Evolutionary conservation across 2,797 vertebrate genomes (phyloP), one percentile per base, ranked within the genome.

Genomic region (Melanotaenia boesemani): DNA sequence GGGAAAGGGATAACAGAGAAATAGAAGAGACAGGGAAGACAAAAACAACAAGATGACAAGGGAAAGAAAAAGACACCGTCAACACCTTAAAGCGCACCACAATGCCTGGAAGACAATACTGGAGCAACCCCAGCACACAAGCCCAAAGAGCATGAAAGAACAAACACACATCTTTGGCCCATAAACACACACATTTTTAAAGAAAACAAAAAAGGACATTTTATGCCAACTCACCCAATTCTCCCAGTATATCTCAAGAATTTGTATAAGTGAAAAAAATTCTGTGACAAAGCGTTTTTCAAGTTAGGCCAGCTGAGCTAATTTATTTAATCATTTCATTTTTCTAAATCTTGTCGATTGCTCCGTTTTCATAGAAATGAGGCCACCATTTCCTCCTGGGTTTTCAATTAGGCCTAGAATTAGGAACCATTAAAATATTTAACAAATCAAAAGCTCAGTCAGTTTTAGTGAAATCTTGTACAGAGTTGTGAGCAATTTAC

Each of bases 31-130:
- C 11, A 55, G 77, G 67, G 59, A 72, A 54, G 80, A 83, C 69
- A 86, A 72, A 88, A 86, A 83, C 67, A 90, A 93, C 76, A 90
- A 87, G 67, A 83, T 91, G 90, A 94, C 89, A 94, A 83, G 88
- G 92, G 92, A 91, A 93, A 92, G 87, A 95, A 89, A 95, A 93
- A 94, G 92, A 95, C 93, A 95, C 91, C 74, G 85, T 95, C 93
- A 95, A 94, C 92, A 95, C 93, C 89, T 92, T 87, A 86, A 89
- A 94, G 93, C 93, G 90, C 93, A 93, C 90, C 88, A 94, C 89
- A 85, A 84, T 92, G 92, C 82, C 89, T 91, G 91, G 89, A 91
- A 85, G 91, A 92, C 87, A 90, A 92, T 84, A 83, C 78, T 87
- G 85, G 77, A 89, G 84, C 85, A 77, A 91, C 88, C 82, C 85